phyloP scores from a whole-genome alignment of 2,797 vertebrate species.

The Falco naumanni region DNA sequence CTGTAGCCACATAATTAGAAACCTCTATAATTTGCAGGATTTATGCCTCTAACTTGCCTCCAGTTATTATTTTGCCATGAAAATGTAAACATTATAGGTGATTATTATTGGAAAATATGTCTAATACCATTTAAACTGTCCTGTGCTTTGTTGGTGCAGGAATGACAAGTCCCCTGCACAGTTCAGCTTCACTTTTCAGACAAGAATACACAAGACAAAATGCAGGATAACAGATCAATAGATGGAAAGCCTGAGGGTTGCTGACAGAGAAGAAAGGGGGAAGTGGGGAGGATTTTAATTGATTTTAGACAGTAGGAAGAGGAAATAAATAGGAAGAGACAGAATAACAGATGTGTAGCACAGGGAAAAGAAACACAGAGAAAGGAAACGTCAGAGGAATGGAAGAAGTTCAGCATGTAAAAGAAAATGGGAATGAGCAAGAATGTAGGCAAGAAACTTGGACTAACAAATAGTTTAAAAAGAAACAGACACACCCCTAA shows the following conservation, averaged over 20 bases:
- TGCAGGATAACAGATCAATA: background rate
- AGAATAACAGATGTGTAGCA: background rate
- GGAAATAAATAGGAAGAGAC: background rate
- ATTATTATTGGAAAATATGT: background rate
- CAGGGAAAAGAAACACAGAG: background rate
- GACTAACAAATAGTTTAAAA: background rate
- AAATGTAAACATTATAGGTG: background rate
- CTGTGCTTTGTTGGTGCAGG: background rate
- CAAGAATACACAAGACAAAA: background rate
- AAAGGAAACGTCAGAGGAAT: background rate
- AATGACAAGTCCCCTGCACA: background rate
- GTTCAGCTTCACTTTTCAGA: background rate
- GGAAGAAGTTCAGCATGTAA: background rate
- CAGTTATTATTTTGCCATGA: background rate
- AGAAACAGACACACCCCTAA: background rate
- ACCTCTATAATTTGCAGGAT: background rate
- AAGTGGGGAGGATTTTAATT: background rate
- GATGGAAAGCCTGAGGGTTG: background rate
- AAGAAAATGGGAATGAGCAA: background rate
- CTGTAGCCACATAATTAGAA: background rate
- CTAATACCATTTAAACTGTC: background rate
- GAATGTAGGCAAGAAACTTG: background rate
- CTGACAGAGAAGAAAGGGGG: background rate
- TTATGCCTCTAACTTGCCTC: background rate
- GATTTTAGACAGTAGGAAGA: background rate